phyloP scores from a whole-genome alignment of 2,888 invertebrate species.

The Sialis fuliginosa region DNA sequence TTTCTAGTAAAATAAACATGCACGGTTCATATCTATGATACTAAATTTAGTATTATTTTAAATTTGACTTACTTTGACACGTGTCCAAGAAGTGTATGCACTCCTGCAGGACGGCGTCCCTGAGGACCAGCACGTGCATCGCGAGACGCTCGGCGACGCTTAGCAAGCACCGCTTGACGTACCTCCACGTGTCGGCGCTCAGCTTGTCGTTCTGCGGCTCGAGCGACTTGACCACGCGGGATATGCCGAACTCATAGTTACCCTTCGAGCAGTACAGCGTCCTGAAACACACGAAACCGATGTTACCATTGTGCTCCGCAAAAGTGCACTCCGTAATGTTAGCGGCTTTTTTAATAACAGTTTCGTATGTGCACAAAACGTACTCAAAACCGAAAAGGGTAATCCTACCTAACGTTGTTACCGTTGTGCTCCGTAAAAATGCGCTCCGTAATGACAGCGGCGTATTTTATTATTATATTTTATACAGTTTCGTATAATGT shows the following conservation, averaged over 20 bases:
- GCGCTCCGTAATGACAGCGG: too few species aligned
- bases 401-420: too few species aligned
- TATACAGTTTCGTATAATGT: background rate
- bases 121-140: constrained; percentile 75
- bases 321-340: too few species aligned
- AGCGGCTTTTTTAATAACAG: too few species aligned
- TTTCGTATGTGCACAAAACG: too few species aligned
- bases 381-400: too few species aligned
- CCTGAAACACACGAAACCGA: constrained; percentile 24
- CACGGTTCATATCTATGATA: background rate
- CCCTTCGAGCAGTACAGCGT: constrained; percentile 97
- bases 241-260: constrained; percentile 97
- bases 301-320: background rate
- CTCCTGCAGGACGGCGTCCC: constrained; percentile 74
- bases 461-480: too few species aligned
- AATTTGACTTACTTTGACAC: constrained; percentile 47
- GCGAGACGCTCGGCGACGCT: constrained; percentile 82
- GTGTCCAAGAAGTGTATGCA: constrained; percentile 79
- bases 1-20: background rate
- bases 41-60: background rate
- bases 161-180: constrained; percentile 88
- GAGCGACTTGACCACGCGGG: constrained; percentile 89
- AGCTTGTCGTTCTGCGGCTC: constrained; percentile 87
- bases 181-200: constrained; percentile 97
- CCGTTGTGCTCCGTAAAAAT: too few species aligned